Conservation (phyloP, 2,888 invertebrate species). For the Hyles lineata region DNA sequence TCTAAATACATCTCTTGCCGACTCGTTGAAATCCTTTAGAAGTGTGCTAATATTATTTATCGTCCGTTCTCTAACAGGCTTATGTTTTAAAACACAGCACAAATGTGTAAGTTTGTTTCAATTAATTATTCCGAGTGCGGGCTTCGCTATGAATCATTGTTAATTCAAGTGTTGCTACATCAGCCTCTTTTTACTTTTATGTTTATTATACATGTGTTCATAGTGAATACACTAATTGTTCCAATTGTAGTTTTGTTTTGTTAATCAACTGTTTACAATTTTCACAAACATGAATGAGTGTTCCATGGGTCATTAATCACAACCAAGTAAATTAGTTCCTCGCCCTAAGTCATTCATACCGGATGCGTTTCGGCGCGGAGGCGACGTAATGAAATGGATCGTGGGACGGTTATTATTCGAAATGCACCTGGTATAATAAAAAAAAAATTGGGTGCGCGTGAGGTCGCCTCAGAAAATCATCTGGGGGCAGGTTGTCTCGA, state of each 20-base stretch:
- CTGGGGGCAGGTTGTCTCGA: slow-evolving; percentile 49
- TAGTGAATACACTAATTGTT: slow-evolving; percentile 53
- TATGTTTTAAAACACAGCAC: background rate
- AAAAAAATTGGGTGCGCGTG: slow-evolving; percentile 60
- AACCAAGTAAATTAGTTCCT: slow-evolving; percentile 18
- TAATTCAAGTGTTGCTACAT: slow-evolving; percentile 63
- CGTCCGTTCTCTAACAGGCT: background rate
- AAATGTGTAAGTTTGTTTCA: slow-evolving; percentile 36
- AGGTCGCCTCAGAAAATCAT: slow-evolving; percentile 61
- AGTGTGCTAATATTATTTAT: background rate
- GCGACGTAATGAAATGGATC: slow-evolving; percentile 34
- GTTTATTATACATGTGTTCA: slow-evolving; percentile 47
- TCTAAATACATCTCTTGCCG: background rate
- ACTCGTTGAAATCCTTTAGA: background rate
- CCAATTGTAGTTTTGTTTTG: slow-evolving; percentile 51
- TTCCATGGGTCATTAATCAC: slow-evolving; percentile 8
- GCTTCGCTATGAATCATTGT: slow-evolving; percentile 63
- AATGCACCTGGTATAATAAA: slow-evolving; percentile 56
- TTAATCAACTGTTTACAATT: slow-evolving; percentile 29
- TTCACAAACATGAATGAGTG: slow-evolving; percentile 10
- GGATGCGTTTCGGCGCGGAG: slow-evolving; percentile 27
- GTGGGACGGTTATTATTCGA: slow-evolving; percentile 47
- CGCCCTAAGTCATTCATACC: slow-evolving; percentile 13
- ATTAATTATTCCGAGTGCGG: slow-evolving; percentile 47
- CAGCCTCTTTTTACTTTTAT: slow-evolving; percentile 50